Percentiles rank a stretch among this genome's conserved stretches.
Conservation (phyloP, 2,797 vertebrate species). For the Sebastes steindachneri region DNA sequence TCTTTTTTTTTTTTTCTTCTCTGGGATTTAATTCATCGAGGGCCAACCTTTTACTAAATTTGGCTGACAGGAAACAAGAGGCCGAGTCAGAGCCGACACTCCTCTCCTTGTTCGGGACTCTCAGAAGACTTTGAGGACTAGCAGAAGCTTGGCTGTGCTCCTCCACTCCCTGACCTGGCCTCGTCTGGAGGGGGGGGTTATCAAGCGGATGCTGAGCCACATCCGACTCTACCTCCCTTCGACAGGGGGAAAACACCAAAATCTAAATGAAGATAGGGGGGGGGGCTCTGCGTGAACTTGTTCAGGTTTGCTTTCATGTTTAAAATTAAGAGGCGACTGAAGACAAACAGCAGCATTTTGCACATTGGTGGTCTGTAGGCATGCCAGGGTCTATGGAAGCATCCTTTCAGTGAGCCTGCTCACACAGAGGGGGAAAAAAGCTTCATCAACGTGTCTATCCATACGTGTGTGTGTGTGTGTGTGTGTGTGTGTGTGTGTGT, state of each 20-base stretch:
- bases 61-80: slow-evolving; percentile 48
- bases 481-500: slow-evolving; percentile 24
- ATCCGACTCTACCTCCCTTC: slow-evolving; percentile 49
- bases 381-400: neutral
- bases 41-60: slow-evolving; percentile 21
- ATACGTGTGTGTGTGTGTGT: slow-evolving; percentile 3
- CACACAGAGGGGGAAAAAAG: slow-evolving; percentile 15
- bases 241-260: slow-evolving; percentile 4
- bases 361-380: slow-evolving; percentile 26
- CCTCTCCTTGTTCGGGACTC: slow-evolving; percentile 28
- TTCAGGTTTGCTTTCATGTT: slow-evolving; percentile 43
- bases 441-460: slow-evolving; percentile 2
- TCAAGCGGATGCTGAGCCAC: slow-evolving; percentile 62
- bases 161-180: slow-evolving; percentile 53
- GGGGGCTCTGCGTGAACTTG: slow-evolving; percentile 8
- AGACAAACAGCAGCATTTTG: slow-evolving; percentile 40
- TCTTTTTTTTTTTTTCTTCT: slow-evolving; percentile 1
- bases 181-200: slow-evolving; percentile 52
- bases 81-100: slow-evolving; percentile 26
- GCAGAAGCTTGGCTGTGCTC: slow-evolving; percentile 55
- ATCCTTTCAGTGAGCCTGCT: neutral
- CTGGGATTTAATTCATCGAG: slow-evolving; percentile 28
- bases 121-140: slow-evolving; percentile 51
- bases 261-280: slow-evolving; percentile 4
- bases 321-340: neutral